Evolutionary conservation across 2,888 invertebrate species (phyloP), one percentile per base, ranked within the genome.

Genomic region (Spodoptera littoralis): DNA sequence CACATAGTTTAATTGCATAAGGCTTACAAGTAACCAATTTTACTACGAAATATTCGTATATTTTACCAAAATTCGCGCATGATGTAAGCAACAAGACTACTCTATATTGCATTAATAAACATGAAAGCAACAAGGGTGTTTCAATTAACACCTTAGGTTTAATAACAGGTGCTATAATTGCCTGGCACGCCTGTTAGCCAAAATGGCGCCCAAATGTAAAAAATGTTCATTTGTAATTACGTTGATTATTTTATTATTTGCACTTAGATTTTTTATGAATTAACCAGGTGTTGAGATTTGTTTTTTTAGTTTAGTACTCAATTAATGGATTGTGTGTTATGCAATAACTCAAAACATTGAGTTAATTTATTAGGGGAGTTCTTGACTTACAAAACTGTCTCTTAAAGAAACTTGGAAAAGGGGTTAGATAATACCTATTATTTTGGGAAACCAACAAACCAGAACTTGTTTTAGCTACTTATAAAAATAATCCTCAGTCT

Each of bases 91-190:
- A 30, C 57, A 55, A 53, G 43, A 52, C 43, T 52, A 42, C 36
- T 56, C 12, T 12, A 30, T 42, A 57, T 45, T 57, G 50, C 52
- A 68, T 63, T 60, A 60, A 48, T 72, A 68, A 60, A 65, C 62
- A 55, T 65, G 55, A 60, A 73, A 69, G 54, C 47, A 49, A 63
- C 51, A 63, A 73, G 48, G 73, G 75, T 57, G 66, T 57, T 70
- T 67, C 64, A 75, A 82, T 82, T 76, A 81, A 76, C 81, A 74
- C 78, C 59, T 73, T 58, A 55, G 52, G 46, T 62, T 69, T 73
- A 66, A 67, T 70, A 59, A 64, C 48, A 11, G 58, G 51, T 61
- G 55, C 57, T 46, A 49, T 73, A 70, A 70, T 76, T 70, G 46
- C 48, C 46, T 46, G 24, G 42, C 36, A 50, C 50, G 59, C 49